Evolutionary conservation across 2,113 vertebrate genomes (phyloP).

Genomic region (Psammodynastes pulverulentus): DNA sequence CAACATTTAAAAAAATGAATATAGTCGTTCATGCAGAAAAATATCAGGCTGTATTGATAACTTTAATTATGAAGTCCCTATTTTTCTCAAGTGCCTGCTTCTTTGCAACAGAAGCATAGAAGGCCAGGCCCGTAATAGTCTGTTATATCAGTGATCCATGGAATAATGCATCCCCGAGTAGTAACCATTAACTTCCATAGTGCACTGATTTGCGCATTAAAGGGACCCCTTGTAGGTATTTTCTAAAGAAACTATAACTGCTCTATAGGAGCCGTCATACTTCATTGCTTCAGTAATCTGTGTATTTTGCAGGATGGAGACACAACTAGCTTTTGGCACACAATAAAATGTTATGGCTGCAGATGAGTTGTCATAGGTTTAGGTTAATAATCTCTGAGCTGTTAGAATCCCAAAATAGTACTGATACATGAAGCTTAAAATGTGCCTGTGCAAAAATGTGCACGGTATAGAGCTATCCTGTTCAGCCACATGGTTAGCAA

Average conservation of each 20-base stretch:
- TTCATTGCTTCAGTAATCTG: conserved; percentile 63
- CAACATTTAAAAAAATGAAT: conserved; percentile 5
- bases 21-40: neutral
- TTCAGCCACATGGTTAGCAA: neutral
- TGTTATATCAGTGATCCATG: conserved; percentile 42
- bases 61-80: conserved; percentile 37
- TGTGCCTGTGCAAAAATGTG: conserved; percentile 24
- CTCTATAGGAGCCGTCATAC: conserved; percentile 63
- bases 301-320: conserved; percentile 49
- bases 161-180: conserved; percentile 50
- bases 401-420: conserved; percentile 52
- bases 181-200: conserved; percentile 53
- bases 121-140: conserved; percentile 33
- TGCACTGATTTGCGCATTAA: conserved; percentile 52
- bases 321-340: conserved; percentile 46
- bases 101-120: neutral
- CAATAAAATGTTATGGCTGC: conserved; percentile 60
- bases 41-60: conserved; percentile 41
- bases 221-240: conserved; percentile 61
- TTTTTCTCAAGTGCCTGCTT: conserved; percentile 35
- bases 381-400: conserved; percentile 62
- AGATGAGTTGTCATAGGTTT: conserved; percentile 62
- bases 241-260: conserved; percentile 56
- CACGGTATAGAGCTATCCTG: conserved; percentile 27
- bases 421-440: conserved; percentile 12